Percentiles rank a stretch among this genome's conserved stretches.
Evolutionary conservation across 1,140 invertebrate genomes (phyloP).

Genomic region (Drosophila setifemur): DNA sequence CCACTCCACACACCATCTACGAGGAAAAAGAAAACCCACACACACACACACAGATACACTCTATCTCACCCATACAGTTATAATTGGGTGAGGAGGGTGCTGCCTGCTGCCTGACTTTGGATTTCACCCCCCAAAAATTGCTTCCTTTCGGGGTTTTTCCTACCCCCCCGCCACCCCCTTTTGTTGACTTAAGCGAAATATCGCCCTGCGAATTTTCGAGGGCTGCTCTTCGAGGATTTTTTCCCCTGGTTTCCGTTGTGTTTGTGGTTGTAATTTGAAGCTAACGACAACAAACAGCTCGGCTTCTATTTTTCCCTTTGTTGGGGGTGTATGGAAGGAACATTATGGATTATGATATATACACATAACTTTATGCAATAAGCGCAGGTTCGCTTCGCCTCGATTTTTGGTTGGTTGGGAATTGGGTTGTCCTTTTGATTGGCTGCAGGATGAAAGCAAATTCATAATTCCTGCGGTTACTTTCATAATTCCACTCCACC

Average conservation of each 20-base stretch:
- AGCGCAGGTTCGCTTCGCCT: conserved; percentile 14
- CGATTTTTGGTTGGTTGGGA: conserved; percentile 24
- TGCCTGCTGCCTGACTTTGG: conserved; percentile 23
- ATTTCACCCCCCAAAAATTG: conserved; percentile 69
- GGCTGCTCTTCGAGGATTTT: conserved; percentile 38
- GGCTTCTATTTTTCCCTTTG: not conserved
- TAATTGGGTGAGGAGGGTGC: conserved; percentile 78
- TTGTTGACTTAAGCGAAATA: conserved; percentile 66
- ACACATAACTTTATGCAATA: conserved; percentile 72
- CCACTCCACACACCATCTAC: not conserved
- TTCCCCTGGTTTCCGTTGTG: conserved; percentile 43
- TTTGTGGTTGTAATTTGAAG: conserved; percentile 76
- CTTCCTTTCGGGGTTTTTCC: conserved; percentile 15
- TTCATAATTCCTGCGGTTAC: conserved; percentile 66
- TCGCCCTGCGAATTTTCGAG: conserved; percentile 31
- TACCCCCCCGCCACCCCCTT: conserved; percentile 16
- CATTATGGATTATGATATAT: conserved; percentile 77
- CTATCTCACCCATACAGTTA: conserved; percentile 58
- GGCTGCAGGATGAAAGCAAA: conserved; percentile 15
- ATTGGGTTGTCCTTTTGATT: conserved; percentile 12
- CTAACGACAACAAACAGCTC: conserved; percentile 13
- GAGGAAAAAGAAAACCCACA: not conserved
- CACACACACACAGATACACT: conserved; percentile 6
- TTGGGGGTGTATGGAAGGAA: not conserved
- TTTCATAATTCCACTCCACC: conserved; percentile 43